These are phyloP conservation scores for Hylaeus volcanicus DNA, from an alignment of 1,140 invertebrate genomes.

Conservation along the genomic window DNA sequence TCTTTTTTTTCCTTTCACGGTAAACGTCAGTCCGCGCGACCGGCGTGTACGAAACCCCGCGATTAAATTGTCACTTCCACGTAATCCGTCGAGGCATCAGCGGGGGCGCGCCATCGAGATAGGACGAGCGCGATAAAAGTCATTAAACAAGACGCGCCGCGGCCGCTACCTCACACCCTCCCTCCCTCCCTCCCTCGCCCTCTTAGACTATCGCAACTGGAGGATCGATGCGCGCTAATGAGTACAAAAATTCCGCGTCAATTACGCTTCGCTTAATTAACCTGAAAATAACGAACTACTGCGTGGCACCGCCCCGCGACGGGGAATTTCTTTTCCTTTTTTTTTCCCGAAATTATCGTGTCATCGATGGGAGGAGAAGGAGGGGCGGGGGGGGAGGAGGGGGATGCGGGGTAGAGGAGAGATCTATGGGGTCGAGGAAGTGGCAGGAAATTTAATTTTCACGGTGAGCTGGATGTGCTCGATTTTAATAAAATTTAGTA, in stretches of 20 bases:
- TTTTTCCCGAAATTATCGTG: too few relatives aligned
- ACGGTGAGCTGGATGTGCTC: too few relatives aligned
- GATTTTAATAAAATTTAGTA: too few relatives aligned
- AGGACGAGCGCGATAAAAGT: constrained; percentile 36
- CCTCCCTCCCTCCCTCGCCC: too few relatives aligned
- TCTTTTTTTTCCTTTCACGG: neutral
- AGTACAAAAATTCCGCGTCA: constrained; percentile 6
- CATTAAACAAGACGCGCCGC: constrained; percentile 15
- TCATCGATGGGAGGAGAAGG: too few relatives aligned
- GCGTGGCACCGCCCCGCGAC: too few relatives aligned
- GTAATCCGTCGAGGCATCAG: constrained; percentile 31
- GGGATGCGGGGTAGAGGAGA: too few relatives aligned
- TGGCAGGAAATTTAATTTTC: too few relatives aligned
- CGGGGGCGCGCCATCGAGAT: constrained; percentile 35
- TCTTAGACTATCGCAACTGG: neutral
- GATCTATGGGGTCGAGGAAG: too few relatives aligned
- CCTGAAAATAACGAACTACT: neutral
- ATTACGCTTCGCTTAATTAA: constrained; percentile 7
- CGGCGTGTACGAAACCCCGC: neutral
- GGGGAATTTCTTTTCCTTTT: too few relatives aligned
- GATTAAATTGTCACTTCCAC: constrained; percentile 37
- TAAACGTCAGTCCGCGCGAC: neutral
- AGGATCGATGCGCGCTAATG: constrained; percentile 19
- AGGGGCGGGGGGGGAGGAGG: too few relatives aligned
- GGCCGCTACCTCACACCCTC: too few relatives aligned